Conservation (phyloP, 2,888 invertebrate genomes). For the Orthosia gracilis region DNA sequence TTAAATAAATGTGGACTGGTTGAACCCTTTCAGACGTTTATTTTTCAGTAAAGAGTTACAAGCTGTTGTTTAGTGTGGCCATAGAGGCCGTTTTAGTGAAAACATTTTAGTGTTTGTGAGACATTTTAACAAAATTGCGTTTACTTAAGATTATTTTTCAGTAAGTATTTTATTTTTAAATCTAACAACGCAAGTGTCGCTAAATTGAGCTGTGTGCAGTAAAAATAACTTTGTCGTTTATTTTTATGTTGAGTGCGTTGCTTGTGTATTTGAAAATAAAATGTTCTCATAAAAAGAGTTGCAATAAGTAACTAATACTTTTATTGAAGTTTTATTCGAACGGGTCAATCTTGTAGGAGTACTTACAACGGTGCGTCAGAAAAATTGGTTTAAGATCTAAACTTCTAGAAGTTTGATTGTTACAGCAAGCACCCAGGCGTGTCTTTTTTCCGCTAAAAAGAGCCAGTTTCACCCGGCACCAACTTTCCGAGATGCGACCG, state of each 20-base stretch:
- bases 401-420: too few relatives aligned
- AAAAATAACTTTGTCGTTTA: constrained; percentile 13
- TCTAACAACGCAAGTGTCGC: neutral
- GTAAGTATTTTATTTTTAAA: constrained; percentile 32
- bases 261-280: constrained; percentile 8
- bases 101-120: constrained; percentile 23
- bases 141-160: neutral
- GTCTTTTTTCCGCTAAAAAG: too few relatives aligned
- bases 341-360: neutral
- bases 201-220: constrained; percentile 13
- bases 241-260: constrained; percentile 7
- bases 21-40: neutral
- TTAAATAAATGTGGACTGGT: neutral
- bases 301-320: neutral
- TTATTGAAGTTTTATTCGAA: neutral
- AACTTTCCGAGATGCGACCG: too few relatives aligned
- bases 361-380: too few relatives aligned
- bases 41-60: constrained; percentile 11
- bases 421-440: too few relatives aligned
- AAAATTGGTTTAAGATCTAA: too few relatives aligned
- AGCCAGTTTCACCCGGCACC: too few relatives aligned
- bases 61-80: constrained; percentile 24
- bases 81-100: constrained; percentile 20
- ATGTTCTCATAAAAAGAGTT: neutral
- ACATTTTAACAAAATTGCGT: constrained; percentile 14